Evolutionary conservation across 2,113 vertebrate species (phyloP), one percentile per base, ranked within the genome.

Genomic region (Garra rufa): DNA sequence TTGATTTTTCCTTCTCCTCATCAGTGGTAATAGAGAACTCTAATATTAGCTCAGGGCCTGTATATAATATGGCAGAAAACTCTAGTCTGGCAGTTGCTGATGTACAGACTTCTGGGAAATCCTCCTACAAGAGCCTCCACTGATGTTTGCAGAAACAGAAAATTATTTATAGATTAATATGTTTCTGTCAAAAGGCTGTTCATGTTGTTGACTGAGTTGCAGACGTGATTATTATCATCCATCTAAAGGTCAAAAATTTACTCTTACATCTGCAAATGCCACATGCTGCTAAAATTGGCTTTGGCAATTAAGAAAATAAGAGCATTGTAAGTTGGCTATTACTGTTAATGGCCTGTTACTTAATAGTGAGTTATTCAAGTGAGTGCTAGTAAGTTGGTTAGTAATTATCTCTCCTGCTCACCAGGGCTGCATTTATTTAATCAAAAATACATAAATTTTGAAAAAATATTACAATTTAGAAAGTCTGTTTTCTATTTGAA

Each of bases 81-180:
- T 43, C 21, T 26, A 46, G 41, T 77, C 75, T 77, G 52, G 34
- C 75, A 59, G 52, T 59, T 24, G 10, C 75, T 77, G 30, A 43
- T 41, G 75, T 15, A 41, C 14, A 4, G 75, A 41, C 75, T 77
- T 77, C 52, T 59, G 75, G 75, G 75, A 77, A 77, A 77, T 59
- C 75, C 52, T 57, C 52, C 75, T 77, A 24, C 75, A 41, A 9
- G 21, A 1, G 50, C 75, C 50, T 77, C 50, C 75, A 41, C 50
- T 57, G 30, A 76, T n/a, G 52, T 55, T 57, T 6, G 5, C 26
- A 57, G 50, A 77, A 59, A 59, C 21, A 41, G 30, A 38, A 57
- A 41, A 77, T 77, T 77, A 77, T 77, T 59, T 77, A 77, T 77
- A 77, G 75, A 14, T 77, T 57, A 59, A 77, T 77, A 30, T 9